These are phyloP conservation scores for Umimayanthus chanpuru DNA, from an alignment of 92 coral and sea anemone species.

Conservation along the genomic window DNA sequence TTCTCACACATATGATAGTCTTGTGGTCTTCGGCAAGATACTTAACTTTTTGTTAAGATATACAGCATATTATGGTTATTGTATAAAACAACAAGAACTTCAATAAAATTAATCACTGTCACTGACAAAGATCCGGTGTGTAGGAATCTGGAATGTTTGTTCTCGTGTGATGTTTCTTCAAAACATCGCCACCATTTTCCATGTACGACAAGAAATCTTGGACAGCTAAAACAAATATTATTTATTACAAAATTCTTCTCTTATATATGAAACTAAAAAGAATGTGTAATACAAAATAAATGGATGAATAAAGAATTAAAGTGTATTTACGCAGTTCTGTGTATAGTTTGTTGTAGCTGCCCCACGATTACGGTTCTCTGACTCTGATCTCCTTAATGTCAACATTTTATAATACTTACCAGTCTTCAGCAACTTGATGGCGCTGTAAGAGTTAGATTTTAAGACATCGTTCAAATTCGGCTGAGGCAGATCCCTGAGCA, in stretches of 20 bases:
- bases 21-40: not conserved
- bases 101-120: not conserved
- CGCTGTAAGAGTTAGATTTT: slow-evolving; percentile 74
- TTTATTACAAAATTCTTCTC: not conserved
- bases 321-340: not conserved
- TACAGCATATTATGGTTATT: not conserved
- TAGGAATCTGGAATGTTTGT: not conserved
- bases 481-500: slow-evolving; percentile 78
- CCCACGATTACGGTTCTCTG: too few relatives aligned
- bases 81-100: not conserved
- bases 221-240: not conserved
- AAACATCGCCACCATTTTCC: too few relatives aligned
- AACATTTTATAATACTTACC: slow-evolving; percentile 55
- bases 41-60: slow-evolving; percentile 20
- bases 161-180: not conserved
- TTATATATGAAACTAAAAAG: not conserved
- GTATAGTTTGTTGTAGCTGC: too few relatives aligned
- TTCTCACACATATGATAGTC: not conserved
- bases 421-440: slow-evolving; percentile 85
- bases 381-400: not conserved
- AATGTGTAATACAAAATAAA: not conserved
- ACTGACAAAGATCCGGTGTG: not conserved
- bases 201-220: slow-evolving; percentile 1
- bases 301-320: not conserved
- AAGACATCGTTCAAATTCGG: slow-evolving; percentile 81